A percentile compares a stretch with the other conserved stretches of the same genome.
These are phyloP conservation scores for Drosophila bifasciata DNA, from an alignment of 1,140 invertebrate genomes.

Conservation along the genomic window DNA sequence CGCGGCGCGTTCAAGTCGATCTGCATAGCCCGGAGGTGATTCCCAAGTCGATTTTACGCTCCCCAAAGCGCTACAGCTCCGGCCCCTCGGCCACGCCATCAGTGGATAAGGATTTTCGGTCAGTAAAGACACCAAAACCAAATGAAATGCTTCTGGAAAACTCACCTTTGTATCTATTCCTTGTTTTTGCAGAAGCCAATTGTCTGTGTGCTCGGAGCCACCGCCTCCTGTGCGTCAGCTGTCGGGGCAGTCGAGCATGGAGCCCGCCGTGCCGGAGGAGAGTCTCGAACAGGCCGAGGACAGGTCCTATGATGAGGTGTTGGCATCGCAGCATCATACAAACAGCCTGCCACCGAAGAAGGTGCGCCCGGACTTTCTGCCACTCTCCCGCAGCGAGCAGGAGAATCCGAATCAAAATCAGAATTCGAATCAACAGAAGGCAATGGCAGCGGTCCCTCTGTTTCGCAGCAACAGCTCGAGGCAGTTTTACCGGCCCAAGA, in stretches of 20 bases:
- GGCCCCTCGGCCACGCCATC: constrained; percentile 80
- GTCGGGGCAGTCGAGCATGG: constrained; percentile 82
- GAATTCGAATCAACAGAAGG: constrained; percentile 9
- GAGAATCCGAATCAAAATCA: constrained; percentile 14
- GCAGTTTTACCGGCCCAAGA: constrained; percentile 78
- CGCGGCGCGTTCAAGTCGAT: constrained; percentile 77
- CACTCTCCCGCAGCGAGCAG: constrained; percentile 53
- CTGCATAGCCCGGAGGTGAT: constrained; percentile 79
- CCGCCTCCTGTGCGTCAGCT: constrained; percentile 76
- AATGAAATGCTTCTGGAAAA: too few species aligned
- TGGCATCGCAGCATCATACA: constrained; percentile 41
- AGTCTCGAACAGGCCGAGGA: constrained; percentile 56
- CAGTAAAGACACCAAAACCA: too few species aligned
- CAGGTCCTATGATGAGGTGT: constrained; percentile 44
- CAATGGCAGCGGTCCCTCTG: constrained; percentile 34
- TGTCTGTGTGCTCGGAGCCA: constrained; percentile 82
- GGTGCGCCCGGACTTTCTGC: constrained; percentile 69
- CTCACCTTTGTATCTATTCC: background rate
- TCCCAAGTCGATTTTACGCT: constrained; percentile 75
- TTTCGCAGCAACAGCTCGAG: constrained; percentile 77
- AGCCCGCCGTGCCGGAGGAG: constrained; percentile 80
- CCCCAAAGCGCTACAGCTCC: constrained; percentile 77
- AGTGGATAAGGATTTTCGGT: constrained; percentile 80
- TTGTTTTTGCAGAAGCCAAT: constrained; percentile 53
- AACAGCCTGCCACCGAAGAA: constrained; percentile 68